Base-by-base conservation (phyloP, 2,797 vertebrate genomes). In the Lepus townsendii region DNA sequence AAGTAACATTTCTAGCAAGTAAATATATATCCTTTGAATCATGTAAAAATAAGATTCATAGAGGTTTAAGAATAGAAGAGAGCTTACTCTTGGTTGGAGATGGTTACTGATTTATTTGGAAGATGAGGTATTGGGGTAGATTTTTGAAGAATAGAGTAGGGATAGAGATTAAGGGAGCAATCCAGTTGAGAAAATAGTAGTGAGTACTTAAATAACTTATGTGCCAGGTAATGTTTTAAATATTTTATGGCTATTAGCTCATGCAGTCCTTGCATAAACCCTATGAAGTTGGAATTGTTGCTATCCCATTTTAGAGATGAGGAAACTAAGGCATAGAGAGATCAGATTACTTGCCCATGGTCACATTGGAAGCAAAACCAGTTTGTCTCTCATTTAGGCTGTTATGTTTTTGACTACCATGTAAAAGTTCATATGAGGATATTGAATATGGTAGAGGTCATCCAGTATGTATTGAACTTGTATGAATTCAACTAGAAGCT, bases 91-190 rank as follows among this genome's bases (percentile, higher is more conserved):
- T 79, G 22, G 32, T 88, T 84, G 75, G 52, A 85, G 66, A 38
- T 62, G 69, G 88, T 79, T 63, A 22, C 20, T 96, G 20, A 63
- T 50, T 66, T 92, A 62, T 66, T 60, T 77, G 79, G 60, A 84
- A 38, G 24, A 84, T 22, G 35, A 89, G 14, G 47, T 57, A 17
- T 84, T 77, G 66, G 38, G 42, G 5, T 6, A 86, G 68, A 65
- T 65, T 89, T 96, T 85, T 86, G 27, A 92, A 91, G 42, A 90
- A 19, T 20, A 90, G 47, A 86, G 75, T 80, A 91, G 27, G 60
- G 2, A 68, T 63, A 69, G 42, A 71, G 62, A 82, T 82, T 69
- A 35, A 89, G 30, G 50, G 47, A 19, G 0, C n/a, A 63, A 11
- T 89, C 47, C 27, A 82, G 11, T 76, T 90, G 26, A 54, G 54